These are phyloP conservation scores for Sebastes diaconus DNA, from an alignment of 2,797 vertebrate genomes.

Conservation along the genomic window DNA sequence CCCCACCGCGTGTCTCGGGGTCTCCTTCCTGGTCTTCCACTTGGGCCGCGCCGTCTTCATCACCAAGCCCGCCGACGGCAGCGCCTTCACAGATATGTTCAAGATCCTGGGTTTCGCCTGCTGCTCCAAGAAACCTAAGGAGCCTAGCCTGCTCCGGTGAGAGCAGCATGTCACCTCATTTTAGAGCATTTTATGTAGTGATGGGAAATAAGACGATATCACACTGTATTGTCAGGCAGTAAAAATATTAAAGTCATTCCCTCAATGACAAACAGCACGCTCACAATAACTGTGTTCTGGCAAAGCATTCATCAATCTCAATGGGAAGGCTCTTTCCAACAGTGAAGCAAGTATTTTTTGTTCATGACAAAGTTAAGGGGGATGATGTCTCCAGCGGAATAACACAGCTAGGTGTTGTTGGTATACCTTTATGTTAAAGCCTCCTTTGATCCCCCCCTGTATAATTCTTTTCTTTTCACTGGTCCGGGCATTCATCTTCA, in stretches of 20 bases:
- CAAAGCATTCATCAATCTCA: conserved; percentile 22
- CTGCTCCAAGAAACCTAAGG: conserved; percentile 77
- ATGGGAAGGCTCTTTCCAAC: background rate
- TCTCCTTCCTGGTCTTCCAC: conserved; percentile 93
- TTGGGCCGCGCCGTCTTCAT: conserved; percentile 91
- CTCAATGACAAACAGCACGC: conserved; percentile 9
- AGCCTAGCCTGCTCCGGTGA: conserved; percentile 82
- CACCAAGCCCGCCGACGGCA: conserved; percentile 94
- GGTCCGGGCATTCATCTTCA: conserved; percentile 52
- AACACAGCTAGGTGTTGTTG: conserved; percentile 45
- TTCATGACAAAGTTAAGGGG: conserved; percentile 15
- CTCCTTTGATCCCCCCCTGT: conserved; percentile 64
- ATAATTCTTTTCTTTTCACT: conserved; percentile 38
- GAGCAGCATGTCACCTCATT: background rate
- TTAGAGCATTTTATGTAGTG: background rate
- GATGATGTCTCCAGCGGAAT: conserved; percentile 11
- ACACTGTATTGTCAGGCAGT: background rate
- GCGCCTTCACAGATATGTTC: conserved; percentile 94
- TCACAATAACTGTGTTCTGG: background rate
- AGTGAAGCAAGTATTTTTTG: background rate
- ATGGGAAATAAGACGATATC: background rate
- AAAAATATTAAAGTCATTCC: conserved; percentile 2
- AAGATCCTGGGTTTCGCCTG: conserved; percentile 88
- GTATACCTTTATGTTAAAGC: conserved; percentile 59
- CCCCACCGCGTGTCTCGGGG: conserved; percentile 88